These are phyloP conservation scores for Lissonota sp. DNA, from an alignment of 2,888 invertebrate genomes.

Conservation along the genomic window DNA sequence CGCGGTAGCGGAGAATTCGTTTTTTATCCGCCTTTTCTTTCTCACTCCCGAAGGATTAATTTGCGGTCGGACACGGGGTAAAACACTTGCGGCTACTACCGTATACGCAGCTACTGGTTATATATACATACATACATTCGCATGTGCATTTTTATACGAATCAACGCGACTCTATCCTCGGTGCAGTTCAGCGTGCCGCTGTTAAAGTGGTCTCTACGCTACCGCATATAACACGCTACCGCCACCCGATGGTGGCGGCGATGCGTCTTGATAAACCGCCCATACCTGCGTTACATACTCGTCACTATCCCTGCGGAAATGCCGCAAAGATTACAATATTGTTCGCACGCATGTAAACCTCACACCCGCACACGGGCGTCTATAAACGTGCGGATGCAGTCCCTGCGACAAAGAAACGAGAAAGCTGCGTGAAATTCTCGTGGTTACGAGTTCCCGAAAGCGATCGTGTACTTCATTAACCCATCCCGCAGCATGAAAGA, in stretches of 20 bases:
- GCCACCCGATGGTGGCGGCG: not conserved
- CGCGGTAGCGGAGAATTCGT: constrained; percentile 73
- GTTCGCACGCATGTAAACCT: constrained; percentile 20
- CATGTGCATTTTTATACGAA: too few relatives aligned
- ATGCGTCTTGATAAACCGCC: constrained; percentile 20
- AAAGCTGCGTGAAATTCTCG: constrained; percentile 24
- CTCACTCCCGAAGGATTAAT: constrained; percentile 73
- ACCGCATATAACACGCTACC: constrained; percentile 22
- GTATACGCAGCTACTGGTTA: constrained; percentile 64
- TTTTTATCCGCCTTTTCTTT: constrained; percentile 30
- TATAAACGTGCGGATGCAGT: not conserved
- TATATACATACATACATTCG: constrained; percentile 33
- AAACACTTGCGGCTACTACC: constrained; percentile 69
- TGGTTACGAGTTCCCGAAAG: constrained; percentile 58
- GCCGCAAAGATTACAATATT: constrained; percentile 56
- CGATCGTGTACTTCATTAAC: constrained; percentile 58
- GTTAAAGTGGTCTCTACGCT: constrained; percentile 23
- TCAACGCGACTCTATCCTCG: too few relatives aligned
- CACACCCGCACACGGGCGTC: not conserved
- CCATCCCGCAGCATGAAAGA: constrained; percentile 9
- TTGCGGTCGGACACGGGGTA: constrained; percentile 74
- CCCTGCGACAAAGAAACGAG: constrained; percentile 28
- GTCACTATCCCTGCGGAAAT: constrained; percentile 48
- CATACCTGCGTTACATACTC: constrained; percentile 3
- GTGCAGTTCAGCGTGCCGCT: not conserved